Base-by-base conservation (phyloP, 2,888 invertebrate species). In the Disparrhopalites patrizii region DNA sequence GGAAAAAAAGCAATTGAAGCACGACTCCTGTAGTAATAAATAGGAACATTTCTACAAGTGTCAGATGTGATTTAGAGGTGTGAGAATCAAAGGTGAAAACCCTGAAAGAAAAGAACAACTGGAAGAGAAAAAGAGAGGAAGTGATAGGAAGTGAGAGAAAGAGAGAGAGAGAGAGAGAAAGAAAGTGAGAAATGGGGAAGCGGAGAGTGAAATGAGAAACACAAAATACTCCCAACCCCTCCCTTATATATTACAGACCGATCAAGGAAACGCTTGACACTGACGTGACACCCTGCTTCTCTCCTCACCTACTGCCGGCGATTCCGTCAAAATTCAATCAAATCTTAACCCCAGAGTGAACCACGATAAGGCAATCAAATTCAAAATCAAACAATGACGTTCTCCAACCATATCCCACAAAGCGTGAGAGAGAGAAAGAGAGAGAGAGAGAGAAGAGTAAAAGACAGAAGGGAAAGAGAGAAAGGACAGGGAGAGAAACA, bases 1-100 rank as follows among this genome's bases (percentile, higher is more conserved):
- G 5, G 55, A 33, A 15, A 51, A 31, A 27, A 38, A 52, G 55
- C 13, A 57, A 38, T 38, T 25, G 57, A 40, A 57, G 33, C 30
- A 51, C 28, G 33, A 60, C 28, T 50, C 23, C n/a, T 7, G 50
- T 3, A 33, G 52, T 61, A 61, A 61, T 61, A 61, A 61, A 61
- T 61, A 61, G 52, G 51, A 61, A 36, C 51, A 38, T 61, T 61
- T 61, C 61, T 61, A 61, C 61, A 61, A 61, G 61, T 52, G 61
- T 61, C 61, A 61, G 52, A 33, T 33, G 50, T 51, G 61, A 61
- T 51, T 51, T 52, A 36, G 36, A 51, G 25, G 51, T 61, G 51
- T 31, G 50, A 31, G 50, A 31, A 31, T 50, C 60, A 31, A 50
- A 30, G 33, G 60, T 31, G n/a, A n/a, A n/a, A n/a, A n/a, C n/a